Conservation (phyloP, 2,113 vertebrate species). For the Thymallus thymallus region DNA sequence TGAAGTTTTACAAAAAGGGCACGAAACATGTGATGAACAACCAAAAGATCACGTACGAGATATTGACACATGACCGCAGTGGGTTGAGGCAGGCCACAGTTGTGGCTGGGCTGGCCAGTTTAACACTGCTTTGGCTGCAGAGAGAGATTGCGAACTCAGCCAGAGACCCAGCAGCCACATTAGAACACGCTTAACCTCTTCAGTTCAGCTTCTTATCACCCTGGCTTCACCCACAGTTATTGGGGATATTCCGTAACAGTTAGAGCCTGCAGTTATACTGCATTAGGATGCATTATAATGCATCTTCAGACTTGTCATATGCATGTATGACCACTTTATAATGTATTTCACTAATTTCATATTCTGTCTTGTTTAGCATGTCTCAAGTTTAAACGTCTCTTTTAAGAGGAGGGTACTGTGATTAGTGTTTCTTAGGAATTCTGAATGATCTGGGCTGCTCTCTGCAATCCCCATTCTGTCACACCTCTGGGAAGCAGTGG, state of each 20-base stretch:
- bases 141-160: slow-evolving; percentile 20
- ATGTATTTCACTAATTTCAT: too few relatives aligned
- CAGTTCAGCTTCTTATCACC: slow-evolving; percentile 5
- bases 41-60: too few relatives aligned
- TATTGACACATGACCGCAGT: slow-evolving; percentile 1
- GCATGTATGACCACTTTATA: too few relatives aligned
- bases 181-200: slow-evolving; percentile 22
- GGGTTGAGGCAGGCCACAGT: slow-evolving; percentile 31
- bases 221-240: slow-evolving; percentile 13
- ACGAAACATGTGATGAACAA: too few relatives aligned
- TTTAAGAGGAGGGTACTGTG: too few relatives aligned
- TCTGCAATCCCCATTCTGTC: too few relatives aligned
- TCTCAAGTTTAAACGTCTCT: neutral
- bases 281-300: too few relatives aligned
- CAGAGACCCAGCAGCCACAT: slow-evolving; percentile 42
- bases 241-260: neutral
- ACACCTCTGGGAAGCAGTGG: too few relatives aligned
- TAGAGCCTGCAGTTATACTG: too few relatives aligned
- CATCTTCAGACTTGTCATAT: too few relatives aligned
- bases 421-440: too few relatives aligned
- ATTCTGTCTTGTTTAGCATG: neutral
- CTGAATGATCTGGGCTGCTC: too few relatives aligned
- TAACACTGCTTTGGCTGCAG: slow-evolving; percentile 24
- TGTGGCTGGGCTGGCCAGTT: slow-evolving; percentile 37
- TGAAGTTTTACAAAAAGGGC: slow-evolving; percentile 26